Evolutionary conservation across 2,797 vertebrate genomes (phyloP).

Genomic region (Hylomyscus alleni): DNA sequence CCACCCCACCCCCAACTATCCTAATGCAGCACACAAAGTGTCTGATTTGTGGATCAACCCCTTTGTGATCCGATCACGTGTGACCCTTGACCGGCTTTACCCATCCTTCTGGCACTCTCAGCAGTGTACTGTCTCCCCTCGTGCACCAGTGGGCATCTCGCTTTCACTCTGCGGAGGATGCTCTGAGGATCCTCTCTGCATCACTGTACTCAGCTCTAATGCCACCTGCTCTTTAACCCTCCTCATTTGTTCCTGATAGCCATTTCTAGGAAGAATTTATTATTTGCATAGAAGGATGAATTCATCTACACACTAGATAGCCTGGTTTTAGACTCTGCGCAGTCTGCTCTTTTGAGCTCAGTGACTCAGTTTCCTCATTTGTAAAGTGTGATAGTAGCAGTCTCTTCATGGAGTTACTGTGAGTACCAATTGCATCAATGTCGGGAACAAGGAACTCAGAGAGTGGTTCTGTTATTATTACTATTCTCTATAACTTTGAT

Average conservation of each 20-base stretch:
- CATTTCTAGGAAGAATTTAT: slow-evolving; percentile 1
- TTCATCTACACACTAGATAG: neutral
- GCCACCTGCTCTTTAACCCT: neutral
- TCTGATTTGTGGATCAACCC: neutral
- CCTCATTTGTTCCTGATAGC: neutral
- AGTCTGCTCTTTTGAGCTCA: neutral
- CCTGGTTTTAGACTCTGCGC: slow-evolving; percentile 18
- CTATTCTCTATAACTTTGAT: neutral
- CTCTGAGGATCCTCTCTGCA: neutral
- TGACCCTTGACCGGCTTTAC: neutral
- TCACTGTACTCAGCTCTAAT: neutral
- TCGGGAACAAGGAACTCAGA: neutral
- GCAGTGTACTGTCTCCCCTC: neutral
- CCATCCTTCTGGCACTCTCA: neutral
- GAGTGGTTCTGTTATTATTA: neutral
- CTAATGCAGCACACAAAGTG: neutral
- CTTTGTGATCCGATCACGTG: neutral
- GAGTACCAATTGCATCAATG: neutral
- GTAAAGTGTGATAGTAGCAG: slow-evolving; percentile 6
- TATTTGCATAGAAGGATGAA: neutral
- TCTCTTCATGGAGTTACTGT: neutral
- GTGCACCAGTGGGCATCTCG: neutral
- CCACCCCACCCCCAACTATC: neutral
- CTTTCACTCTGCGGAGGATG: slow-evolving; percentile 18
- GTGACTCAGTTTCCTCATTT: slow-evolving; percentile 39